Evolutionary conservation across 2,113 vertebrate genomes (phyloP).

Genomic region (Strix aluco): DNA sequence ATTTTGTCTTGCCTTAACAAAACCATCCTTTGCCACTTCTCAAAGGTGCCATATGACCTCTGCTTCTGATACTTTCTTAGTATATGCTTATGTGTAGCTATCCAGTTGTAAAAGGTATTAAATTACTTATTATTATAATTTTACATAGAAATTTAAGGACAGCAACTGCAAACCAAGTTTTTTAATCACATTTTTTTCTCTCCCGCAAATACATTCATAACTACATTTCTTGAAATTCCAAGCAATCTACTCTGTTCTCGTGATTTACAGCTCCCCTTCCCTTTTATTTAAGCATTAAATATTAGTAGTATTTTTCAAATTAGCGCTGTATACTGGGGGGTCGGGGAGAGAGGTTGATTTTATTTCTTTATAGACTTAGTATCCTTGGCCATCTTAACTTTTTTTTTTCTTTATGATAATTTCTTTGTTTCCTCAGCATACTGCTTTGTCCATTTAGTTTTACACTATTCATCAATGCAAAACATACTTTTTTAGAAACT

Average conservation of each 20-base stretch:
- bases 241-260: neutral
- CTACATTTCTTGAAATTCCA: neutral
- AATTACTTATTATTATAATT: neutral
- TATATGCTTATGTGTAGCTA: neutral
- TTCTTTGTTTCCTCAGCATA: neutral
- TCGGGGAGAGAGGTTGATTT: neutral
- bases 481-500: neutral
- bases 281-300: neutral
- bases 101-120: neutral
- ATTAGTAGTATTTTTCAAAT: neutral
- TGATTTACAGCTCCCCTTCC: neutral
- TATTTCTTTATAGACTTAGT: neutral
- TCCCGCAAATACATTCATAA: neutral
- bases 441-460: neutral
- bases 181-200: neutral
- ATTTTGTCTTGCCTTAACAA: neutral
- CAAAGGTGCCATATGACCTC: neutral
- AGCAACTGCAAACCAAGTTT: neutral
- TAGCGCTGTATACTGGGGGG: neutral
- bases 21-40: neutral
- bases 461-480: neutral
- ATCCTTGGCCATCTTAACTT: neutral
- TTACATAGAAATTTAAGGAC: neutral
- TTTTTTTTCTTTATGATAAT: neutral
- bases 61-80: neutral